These are phyloP conservation scores for Pteropus rufus DNA, from an alignment of 2,797 vertebrate species.

Conservation along the genomic window DNA sequence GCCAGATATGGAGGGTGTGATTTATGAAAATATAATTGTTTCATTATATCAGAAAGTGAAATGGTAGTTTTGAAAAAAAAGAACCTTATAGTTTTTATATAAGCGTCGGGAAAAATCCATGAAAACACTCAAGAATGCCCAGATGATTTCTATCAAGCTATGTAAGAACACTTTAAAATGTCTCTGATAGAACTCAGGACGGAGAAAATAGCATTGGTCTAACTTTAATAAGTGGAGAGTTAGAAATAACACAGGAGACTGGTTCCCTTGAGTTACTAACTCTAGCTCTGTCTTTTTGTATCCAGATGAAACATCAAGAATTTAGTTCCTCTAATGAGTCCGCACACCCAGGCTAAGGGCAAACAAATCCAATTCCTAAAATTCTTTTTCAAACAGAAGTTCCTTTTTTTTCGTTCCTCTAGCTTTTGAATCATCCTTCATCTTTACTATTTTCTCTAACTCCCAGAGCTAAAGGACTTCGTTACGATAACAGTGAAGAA, in stretches of 20 bases:
- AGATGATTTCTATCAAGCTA: constrained; percentile 43
- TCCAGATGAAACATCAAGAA: constrained; percentile 27
- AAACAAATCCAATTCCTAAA: constrained; percentile 39
- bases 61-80: background rate
- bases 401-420: background rate
- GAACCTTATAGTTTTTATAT: background rate
- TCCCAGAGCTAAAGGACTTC: background rate
- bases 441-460: background rate
- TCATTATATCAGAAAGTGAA: background rate
- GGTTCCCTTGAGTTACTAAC: background rate
- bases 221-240: constrained; percentile 44
- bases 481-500: background rate
- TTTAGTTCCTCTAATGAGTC: constrained; percentile 8
- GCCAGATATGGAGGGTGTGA: background rate
- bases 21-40: background rate
- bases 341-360: background rate
- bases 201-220: constrained; percentile 28
- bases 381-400: background rate
- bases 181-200: background rate
- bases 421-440: background rate
- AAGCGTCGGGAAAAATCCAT: constrained; percentile 38
- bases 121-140: constrained; percentile 38
- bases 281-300: background rate
- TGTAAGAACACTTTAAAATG: constrained; percentile 31
- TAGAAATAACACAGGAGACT: constrained; percentile 7